These are phyloP conservation scores for Trigoniulus corallinus DNA, from an alignment of 1,140 invertebrate species.

Conservation along the genomic window DNA sequence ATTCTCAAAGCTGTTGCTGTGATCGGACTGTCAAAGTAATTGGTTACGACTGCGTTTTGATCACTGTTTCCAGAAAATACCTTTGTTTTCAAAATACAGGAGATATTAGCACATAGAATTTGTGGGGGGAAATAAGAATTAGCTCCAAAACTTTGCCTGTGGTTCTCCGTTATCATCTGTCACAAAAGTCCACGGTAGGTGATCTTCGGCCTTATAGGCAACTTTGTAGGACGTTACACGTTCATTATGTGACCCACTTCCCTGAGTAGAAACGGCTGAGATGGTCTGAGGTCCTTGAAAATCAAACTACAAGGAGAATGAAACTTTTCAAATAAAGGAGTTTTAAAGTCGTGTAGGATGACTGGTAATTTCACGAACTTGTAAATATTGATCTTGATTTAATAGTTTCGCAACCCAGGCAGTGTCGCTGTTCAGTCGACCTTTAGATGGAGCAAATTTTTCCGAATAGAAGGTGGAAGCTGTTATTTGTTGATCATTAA, in stretches of 20 bases:
- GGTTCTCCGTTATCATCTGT: too few species aligned
- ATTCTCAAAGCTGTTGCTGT: conserved; percentile 52
- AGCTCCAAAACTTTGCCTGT: too few species aligned
- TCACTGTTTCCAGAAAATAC: conserved; percentile 54
- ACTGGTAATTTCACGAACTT: conserved; percentile 11
- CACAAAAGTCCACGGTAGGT: too few species aligned
- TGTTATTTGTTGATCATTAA: conserved; percentile 38
- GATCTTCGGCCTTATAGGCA: too few species aligned
- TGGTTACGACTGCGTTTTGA: conserved; percentile 33
- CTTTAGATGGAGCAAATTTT: conserved; percentile 16
- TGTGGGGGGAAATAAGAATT: too few species aligned
- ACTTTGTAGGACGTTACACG: conserved; percentile 58
- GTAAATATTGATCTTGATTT: conserved; percentile 17
- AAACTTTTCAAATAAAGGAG: not conserved
- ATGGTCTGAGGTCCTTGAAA: conserved; percentile 52
- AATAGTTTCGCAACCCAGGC: conserved; percentile 18
- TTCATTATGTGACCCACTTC: conserved; percentile 17
- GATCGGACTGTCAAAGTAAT: conserved; percentile 43
- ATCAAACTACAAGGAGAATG: conserved; percentile 40
- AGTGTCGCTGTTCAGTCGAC: conserved; percentile 12
- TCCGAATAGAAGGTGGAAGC: conserved; percentile 29
- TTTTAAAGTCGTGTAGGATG: too few species aligned
- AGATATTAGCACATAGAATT: too few species aligned
- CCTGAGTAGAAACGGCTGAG: conserved; percentile 50
- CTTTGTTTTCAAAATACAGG: too few species aligned